Evolutionary conservation across 2,797 vertebrate genomes (phyloP).

Genomic region (Anguilla obscura): DNA sequence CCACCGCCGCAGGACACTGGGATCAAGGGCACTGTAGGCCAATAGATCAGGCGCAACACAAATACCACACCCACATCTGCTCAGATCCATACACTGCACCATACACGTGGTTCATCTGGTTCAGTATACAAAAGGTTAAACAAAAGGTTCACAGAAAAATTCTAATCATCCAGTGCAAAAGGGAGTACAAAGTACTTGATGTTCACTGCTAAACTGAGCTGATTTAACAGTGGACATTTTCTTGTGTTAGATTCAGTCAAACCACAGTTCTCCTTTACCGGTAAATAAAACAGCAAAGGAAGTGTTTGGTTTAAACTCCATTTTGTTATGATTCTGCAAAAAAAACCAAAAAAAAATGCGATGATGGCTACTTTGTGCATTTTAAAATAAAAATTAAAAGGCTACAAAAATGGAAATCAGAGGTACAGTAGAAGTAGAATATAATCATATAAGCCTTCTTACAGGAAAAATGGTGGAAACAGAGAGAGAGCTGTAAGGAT

Average conservation of each 20-base stretch:
- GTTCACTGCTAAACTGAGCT: not conserved
- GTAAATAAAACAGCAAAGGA: not conserved
- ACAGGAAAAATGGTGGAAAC: not conserved
- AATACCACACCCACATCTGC: not conserved
- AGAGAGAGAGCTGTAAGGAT: not conserved
- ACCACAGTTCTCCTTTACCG: not conserved
- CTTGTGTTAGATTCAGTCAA: not conserved
- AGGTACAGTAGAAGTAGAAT: not conserved
- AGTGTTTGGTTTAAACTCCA: not conserved
- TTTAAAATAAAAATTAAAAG: not conserved
- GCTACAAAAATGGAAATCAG: not conserved
- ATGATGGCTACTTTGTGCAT: not conserved
- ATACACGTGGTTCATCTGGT: not conserved
- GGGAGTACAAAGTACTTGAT: not conserved
- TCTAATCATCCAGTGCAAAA: not conserved
- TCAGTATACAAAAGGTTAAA: not conserved
- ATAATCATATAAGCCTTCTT: not conserved
- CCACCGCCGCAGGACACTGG: conserved; percentile 4
- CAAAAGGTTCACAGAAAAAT: not conserved
- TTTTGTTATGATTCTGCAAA: not conserved
- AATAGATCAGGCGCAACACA: not conserved
- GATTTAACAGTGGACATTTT: not conserved
- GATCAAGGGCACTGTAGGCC: not conserved
- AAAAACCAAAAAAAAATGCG: not conserved
- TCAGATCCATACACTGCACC: not conserved